phyloP scores from a whole-genome alignment of 2,113 vertebrate species.

The Propithecus coquereli region DNA sequence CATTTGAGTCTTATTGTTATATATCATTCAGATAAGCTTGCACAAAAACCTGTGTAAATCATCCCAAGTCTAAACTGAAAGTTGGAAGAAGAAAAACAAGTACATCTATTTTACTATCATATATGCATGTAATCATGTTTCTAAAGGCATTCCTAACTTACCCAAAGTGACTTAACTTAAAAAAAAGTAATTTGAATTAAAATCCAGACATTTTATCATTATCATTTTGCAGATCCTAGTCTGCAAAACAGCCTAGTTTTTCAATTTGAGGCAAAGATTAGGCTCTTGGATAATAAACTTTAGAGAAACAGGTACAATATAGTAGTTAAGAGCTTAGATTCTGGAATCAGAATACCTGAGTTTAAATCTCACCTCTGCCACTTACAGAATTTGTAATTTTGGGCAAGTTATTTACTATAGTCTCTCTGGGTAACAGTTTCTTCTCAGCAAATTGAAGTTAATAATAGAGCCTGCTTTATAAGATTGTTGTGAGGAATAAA shows the following conservation, averaged over 20 bases:
- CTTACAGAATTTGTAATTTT: not conserved
- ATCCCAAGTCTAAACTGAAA: slow-evolving; percentile 1
- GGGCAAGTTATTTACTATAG: not conserved
- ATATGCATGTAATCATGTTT: not conserved
- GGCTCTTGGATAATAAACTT: not conserved
- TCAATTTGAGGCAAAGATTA: slow-evolving; percentile 12
- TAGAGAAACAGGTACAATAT: not conserved
- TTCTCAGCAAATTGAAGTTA: not conserved
- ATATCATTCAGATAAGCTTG: not conserved
- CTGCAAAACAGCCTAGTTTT: not conserved
- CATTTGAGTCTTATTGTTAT: not conserved
- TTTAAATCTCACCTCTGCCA: not conserved
- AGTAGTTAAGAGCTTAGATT: not conserved
- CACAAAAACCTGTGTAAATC: not conserved
- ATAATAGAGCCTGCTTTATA: not conserved
- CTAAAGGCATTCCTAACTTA: not conserved
- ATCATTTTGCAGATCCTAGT: not conserved
- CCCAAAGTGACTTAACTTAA: not conserved
- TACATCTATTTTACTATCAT: not conserved
- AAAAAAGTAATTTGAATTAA: slow-evolving; percentile 21
- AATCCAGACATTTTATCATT: not conserved
- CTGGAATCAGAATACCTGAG: not conserved
- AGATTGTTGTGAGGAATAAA: not conserved
- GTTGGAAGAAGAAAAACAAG: not conserved
- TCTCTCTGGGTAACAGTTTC: not conserved